Evolutionary conservation across 2,888 invertebrate genomes (phyloP).

Genomic region (Nomada lathburiana): DNA sequence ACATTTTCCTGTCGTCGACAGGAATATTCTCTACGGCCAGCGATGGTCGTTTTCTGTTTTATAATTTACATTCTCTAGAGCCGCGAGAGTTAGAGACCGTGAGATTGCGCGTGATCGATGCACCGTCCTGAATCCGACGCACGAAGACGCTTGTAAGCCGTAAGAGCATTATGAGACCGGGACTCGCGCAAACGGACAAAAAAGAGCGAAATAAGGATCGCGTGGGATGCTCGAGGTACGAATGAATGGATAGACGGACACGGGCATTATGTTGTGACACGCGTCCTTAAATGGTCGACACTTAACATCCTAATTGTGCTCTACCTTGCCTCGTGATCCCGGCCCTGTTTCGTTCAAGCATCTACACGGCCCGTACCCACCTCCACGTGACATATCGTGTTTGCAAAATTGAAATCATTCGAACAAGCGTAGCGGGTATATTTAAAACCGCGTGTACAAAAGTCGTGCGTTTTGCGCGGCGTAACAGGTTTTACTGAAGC

Average conservation of each 20-base stretch:
- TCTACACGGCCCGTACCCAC: neutral
- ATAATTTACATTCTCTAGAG: constrained; percentile 19
- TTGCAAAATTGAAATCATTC: no score
- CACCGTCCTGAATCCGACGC: constrained; percentile 38
- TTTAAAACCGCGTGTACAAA: no score
- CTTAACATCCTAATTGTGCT: constrained; percentile 67
- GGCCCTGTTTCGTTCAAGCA: constrained; percentile 9
- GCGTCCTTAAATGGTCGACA: constrained; percentile 58
- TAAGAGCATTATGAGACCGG: constrained; percentile 72
- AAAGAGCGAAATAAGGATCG: constrained; percentile 60
- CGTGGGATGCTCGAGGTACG: constrained; percentile 58
- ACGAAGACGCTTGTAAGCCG: constrained; percentile 67
- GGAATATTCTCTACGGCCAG: neutral
- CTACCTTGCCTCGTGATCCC: constrained; percentile 39
- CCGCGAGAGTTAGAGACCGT: constrained; percentile 19
- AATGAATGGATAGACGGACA: constrained; percentile 62
- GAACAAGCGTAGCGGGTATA: neutral
- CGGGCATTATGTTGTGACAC: constrained; percentile 61
- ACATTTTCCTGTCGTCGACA: constrained; percentile 8
- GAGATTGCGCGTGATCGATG: constrained; percentile 56
- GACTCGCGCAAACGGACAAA: constrained; percentile 56
- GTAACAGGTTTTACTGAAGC: no score
- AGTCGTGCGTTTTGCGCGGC: no score
- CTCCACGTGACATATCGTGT: no score
- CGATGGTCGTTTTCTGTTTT: constrained; percentile 7